Base-by-base conservation (phyloP, 2,113 vertebrate species). In the Manacus vitellinus region DNA sequence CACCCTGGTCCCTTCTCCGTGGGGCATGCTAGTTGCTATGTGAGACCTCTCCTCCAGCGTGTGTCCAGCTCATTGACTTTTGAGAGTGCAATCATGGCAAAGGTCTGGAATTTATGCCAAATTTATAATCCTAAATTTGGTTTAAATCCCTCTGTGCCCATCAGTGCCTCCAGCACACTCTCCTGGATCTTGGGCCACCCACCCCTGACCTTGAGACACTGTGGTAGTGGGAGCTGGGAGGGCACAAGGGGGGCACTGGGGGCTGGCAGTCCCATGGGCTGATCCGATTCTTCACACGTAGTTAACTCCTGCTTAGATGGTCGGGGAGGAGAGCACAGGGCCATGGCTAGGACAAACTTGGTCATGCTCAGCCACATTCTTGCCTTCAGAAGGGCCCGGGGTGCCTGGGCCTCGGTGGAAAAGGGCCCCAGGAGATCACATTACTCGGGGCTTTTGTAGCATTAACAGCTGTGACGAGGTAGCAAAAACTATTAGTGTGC, bases 361-460 rank as follows among this genome's bases (percentile, higher is more conserved):
- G 88, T 92, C 92, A 89, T 84, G 74, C 71, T 81, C 13, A 1
- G 85, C 55, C 85, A 88, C 82, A 93, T 95, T 95, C 94, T 85
- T 92, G 46, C 86, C 80, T 92, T 94, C 83, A 86, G 77, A 95
- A 92, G 70, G 43, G 51, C 37, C 47, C 1, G 1, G 67, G 44
- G 56, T 85, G 49, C 83, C 67, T 6, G 12, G 54, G 67, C 43
- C 59, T 55, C 5, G 3, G 51, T 41, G 52, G 82, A 87, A 54
- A 73, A 94, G 67, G 31, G 82, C 76, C 79, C 59, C 46, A 59
- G 35, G 51, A 75, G 93, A 94, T 96, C 95, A 85, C 88, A 51
- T 97, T 96, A 91, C 94, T 44, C 23, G 13, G 58, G 72, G 87
- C 89, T 93, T 97, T 96, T 94, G 93, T 96, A 68, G 54, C 81